Evolutionary conservation across 2,113 vertebrate species (phyloP), one percentile per base, ranked within the genome.

Genomic region (Athene cunicularia): DNA sequence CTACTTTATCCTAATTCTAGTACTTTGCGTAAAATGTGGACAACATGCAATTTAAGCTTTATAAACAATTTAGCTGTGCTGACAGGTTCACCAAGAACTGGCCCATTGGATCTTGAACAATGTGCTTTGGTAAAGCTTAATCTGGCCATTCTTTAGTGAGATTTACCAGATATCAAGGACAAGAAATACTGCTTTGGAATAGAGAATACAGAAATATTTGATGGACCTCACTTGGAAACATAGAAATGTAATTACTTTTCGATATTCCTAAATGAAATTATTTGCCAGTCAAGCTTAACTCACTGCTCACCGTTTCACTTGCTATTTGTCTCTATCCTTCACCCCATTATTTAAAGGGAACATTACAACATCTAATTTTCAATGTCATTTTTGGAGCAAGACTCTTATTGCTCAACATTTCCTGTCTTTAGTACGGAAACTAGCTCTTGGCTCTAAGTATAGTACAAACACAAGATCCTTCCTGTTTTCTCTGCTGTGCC

Each of bases 401-500:
- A 39, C 23, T 83, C 56, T 85, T 63, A 68, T 86, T 95, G 47
- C 91, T 97, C 72, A 93, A 96, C 62, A 33, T 94, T 96, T 97
- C 93, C 89, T 93, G 76, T 90, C 5, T 0, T 93, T 92, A 92
- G 81, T 90, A 82, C 22, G 39, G 96, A 97, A 97, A 90, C 68
- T 26, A 86, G 79, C 30, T 82, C 90, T 93, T 96, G 93, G 85
- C 96, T 93, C 83, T 79, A 95, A 95, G 79, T 80, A 86, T 66
- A 93, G 66, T n/a, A 92, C 67, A 96, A 93, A 86, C 80, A 95
- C 81, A 95, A 92, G 74, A 77, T 53, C 88, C 81, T 97, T 97
- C 89, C 94, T 97, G 92, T 96, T 96, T 96, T 94, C 72, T 84
- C 11, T 80, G 83, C 79, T 55, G 41, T 81, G 45, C 43, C 41